These are phyloP conservation scores for Alectura lathami DNA, from an alignment of 2,113 vertebrate genomes.

Conservation along the genomic window DNA sequence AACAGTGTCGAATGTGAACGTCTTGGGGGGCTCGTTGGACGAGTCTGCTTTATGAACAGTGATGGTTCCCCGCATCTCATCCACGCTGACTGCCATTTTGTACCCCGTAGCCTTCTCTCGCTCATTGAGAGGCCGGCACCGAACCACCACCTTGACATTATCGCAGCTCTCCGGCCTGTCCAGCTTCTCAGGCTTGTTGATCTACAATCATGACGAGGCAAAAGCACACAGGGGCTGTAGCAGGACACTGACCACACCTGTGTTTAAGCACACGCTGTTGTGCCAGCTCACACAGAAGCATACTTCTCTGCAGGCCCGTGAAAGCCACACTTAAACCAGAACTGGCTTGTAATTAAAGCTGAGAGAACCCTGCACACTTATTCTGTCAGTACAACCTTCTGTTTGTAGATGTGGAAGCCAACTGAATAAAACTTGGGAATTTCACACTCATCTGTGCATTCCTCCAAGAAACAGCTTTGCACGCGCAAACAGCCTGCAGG, in stretches of 20 bases:
- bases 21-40: slow-evolving; percentile 92
- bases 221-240: background rate
- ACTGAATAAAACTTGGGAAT: background rate
- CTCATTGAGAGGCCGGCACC: slow-evolving; percentile 94
- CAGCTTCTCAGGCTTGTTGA: slow-evolving; percentile 86
- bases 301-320: rapidly evolving
- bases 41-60: slow-evolving; percentile 93
- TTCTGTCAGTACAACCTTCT: background rate
- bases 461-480: background rate
- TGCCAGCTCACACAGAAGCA: background rate
- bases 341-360: background rate
- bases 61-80: slow-evolving; percentile 95
- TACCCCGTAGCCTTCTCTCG: slow-evolving; percentile 88
- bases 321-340: background rate
- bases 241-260: rapidly evolving
- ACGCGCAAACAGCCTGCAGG: background rate
- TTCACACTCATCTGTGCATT: rapidly evolving
- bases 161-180: slow-evolving; percentile 89
- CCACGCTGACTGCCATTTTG: slow-evolving; percentile 88
- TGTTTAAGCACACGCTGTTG: background rate
- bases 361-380: rapidly evolving
- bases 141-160: slow-evolving; percentile 96
- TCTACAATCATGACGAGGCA: slow-evolving; percentile 65
- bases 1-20: slow-evolving; percentile 97
- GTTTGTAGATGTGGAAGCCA: rapidly evolving